phyloP scores from a whole-genome alignment of 2,113 vertebrate genomes.

The Herpetotheres cachinnans region DNA sequence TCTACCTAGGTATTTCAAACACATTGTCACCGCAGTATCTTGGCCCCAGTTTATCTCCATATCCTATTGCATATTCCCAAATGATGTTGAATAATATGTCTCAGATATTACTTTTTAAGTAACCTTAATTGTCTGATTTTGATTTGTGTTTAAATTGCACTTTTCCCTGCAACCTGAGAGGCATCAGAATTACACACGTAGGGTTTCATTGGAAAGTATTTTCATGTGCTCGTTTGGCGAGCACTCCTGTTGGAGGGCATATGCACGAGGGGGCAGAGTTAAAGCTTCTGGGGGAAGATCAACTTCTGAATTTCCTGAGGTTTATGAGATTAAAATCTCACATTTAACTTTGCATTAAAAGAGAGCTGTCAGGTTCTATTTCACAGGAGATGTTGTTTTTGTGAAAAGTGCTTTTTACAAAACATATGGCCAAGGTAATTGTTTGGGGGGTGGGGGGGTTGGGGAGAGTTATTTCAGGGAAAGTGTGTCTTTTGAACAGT shows the following conservation, averaged over 20 bases:
- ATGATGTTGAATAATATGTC: neutral
- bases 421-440: slow-evolving; percentile 47
- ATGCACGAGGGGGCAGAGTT: neutral
- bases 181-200: neutral
- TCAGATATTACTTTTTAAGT: slow-evolving; percentile 29
- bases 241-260: neutral
- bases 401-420: slow-evolving; percentile 27
- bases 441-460: neutral
- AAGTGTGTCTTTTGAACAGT: neutral
- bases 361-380: slow-evolving; percentile 53
- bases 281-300: slow-evolving; percentile 39
- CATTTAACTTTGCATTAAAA: neutral
- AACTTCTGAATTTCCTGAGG: slow-evolving; percentile 14
- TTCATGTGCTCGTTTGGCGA: rapidly evolving
- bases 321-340: slow-evolving; percentile 58
- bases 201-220: neutral
- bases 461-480: neutral
- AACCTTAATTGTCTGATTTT: slow-evolving; percentile 49
- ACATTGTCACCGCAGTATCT: neutral
- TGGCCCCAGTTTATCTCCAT: neutral
- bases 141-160: slow-evolving; percentile 39
- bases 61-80: slow-evolving; percentile 17
- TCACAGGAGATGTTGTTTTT: neutral
- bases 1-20: neutral
- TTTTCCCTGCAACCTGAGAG: slow-evolving; percentile 36